These are phyloP conservation scores for Parasteatoda lunata DNA, from an alignment of 2,888 invertebrate genomes.

Conservation along the genomic window DNA sequence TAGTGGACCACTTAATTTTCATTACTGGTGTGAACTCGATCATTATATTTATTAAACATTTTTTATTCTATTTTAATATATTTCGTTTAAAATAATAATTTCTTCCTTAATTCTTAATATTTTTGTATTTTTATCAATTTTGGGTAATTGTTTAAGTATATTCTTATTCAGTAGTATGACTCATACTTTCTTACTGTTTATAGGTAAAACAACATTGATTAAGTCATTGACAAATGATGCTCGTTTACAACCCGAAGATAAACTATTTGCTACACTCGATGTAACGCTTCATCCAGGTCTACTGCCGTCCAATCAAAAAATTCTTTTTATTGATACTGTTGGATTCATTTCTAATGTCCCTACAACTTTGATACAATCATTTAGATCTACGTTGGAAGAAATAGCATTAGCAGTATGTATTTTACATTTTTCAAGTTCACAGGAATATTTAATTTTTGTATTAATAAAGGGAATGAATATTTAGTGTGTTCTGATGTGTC, in stretches of 20 bases:
- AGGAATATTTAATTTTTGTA: too few species aligned
- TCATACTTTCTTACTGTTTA: background rate
- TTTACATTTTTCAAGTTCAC: background rate
- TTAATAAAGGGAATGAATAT: too few species aligned
- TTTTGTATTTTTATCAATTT: too few species aligned
- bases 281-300: slow-evolving; percentile 84
- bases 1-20: too few species aligned
- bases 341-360: slow-evolving; percentile 91
- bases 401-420: slow-evolving; percentile 81
- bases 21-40: too few species aligned
- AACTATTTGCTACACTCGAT: slow-evolving; percentile 89
- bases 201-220: slow-evolving; percentile 84
- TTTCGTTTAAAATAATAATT: too few species aligned
- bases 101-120: too few species aligned
- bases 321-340: slow-evolving; percentile 86
- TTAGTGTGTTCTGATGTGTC: too few species aligned
- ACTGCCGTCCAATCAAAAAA: slow-evolving; percentile 77
- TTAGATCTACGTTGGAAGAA: slow-evolving; percentile 87
- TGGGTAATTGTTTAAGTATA: too few species aligned
- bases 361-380: slow-evolving; percentile 84
- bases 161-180: too few species aligned
- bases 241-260: slow-evolving; percentile 81
- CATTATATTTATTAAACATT: too few species aligned
- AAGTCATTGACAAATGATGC: slow-evolving; percentile 83
- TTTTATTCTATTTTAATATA: too few species aligned